Base-by-base conservation (phyloP, 2,797 vertebrate species). In the Gadopsis marmoratus region DNA sequence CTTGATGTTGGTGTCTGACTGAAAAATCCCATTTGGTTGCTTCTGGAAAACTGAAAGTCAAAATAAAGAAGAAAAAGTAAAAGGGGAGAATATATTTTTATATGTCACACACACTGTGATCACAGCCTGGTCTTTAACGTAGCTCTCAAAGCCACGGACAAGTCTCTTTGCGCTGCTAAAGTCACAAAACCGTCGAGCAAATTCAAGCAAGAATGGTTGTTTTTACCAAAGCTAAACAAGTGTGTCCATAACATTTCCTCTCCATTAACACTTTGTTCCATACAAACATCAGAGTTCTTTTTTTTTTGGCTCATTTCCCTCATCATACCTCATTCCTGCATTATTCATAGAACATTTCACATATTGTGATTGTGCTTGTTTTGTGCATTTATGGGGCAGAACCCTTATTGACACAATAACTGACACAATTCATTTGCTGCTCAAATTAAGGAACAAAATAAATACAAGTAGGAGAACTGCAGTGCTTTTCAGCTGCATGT, bases 281-380 rank as follows among this genome's bases (percentile, higher is more conserved):
- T 60, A 37, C 1, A 2, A n/a, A 65, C 31, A 82, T 74, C 23
- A 33, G 3, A 62, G 45, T 35, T 72, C 23, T 67, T 31, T 47
- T 33, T 37, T 33, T 37, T 78, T 59, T 78, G 79, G 50, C 48
- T 86, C 54, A 88, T 88, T 90, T 89, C 63, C 53, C 76, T 71
- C 60, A 16, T 62, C 31, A 31, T 33, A 54, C 73, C 62, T 69
- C 19, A 11, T 29, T 78, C 76, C 66, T 79, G 3, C 45, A 77
- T 82, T 77, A 82, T 82, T 89, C 62, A 85, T 47, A 59, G 35
- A 64, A 53, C 68, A 65, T 74, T 82, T 78, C 17, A 70, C 39
- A 68, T 81, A 65, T 60, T 70, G 14, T 55, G 39, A 58, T 56
- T 47, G 51, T 54, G 35, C 65, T 59, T 83, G 39, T 48, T 81